Evolutionary conservation across 2,888 invertebrate species (phyloP).

Genomic region (Drosophila kambysellisi): DNA sequence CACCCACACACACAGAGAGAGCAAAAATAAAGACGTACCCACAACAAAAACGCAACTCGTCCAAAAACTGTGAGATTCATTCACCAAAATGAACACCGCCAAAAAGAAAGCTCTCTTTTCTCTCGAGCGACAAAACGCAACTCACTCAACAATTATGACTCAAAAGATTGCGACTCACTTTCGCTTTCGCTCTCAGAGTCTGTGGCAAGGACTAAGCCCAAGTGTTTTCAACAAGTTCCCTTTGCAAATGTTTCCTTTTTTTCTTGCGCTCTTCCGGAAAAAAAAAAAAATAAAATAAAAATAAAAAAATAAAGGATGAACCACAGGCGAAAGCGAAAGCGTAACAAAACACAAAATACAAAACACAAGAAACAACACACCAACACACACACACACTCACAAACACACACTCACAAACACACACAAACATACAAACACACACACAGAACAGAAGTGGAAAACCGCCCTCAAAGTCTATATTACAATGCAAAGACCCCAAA

Average conservation of each 20-base stretch:
- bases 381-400: background rate
- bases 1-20: background rate
- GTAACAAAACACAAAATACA: conserved; percentile 36
- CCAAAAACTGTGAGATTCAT: conserved; percentile 52
- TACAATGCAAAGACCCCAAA: conserved; percentile 61
- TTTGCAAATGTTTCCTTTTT: conserved; percentile 21
- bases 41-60: conserved; percentile 37
- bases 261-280: conserved; percentile 44
- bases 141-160: conserved; percentile 27
- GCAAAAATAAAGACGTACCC: conserved; percentile 15
- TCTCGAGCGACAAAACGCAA: background rate
- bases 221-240: conserved; percentile 79
- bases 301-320: conserved; percentile 44
- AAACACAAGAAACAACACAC: conserved; percentile 13
- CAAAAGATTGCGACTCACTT: conserved; percentile 50
- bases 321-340: conserved; percentile 53
- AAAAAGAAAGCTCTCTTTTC: conserved; percentile 46
- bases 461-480: conserved; percentile 57
- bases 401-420: conserved; percentile 6
- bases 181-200: conserved; percentile 29
- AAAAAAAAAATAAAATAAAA: conserved; percentile 5
- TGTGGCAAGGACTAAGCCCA: conserved; percentile 51
- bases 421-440: background rate
- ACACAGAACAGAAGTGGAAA: conserved; percentile 27
- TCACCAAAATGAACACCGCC: conserved; percentile 58